Percentiles rank a stretch among this genome's conserved stretches.
phyloP scores from a whole-genome alignment of 1,140 invertebrate species.

The Lethrus apterus region DNA sequence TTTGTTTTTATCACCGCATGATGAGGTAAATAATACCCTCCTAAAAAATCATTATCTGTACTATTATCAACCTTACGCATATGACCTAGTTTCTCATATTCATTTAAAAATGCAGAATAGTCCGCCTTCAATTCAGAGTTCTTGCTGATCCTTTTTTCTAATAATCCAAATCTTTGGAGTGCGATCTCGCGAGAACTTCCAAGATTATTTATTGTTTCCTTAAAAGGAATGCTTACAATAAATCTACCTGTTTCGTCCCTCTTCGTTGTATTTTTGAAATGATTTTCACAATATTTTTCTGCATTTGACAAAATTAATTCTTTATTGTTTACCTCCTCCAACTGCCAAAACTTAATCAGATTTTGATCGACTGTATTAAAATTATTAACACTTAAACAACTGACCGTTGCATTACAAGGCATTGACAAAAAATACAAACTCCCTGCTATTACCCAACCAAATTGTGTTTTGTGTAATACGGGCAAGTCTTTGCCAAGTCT shows the following conservation, averaged over 20 bases:
- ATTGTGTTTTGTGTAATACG: neutral
- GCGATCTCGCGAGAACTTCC: conserved; percentile 8
- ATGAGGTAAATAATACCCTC: neutral
- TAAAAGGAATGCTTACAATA: conserved; percentile 9
- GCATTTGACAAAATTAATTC: neutral
- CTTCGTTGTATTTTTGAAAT: neutral
- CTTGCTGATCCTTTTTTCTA: no score
- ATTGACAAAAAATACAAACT: no score
- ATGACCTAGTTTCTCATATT: no score
- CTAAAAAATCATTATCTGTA: no score
- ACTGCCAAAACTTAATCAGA: neutral
- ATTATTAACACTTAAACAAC: no score
- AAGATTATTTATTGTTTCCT: neutral
- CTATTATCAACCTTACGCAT: no score
- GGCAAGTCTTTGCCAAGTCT: neutral
- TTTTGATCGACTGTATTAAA: no score
- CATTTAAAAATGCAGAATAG: no score
- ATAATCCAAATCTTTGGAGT: no score
- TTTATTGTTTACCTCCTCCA: neutral
- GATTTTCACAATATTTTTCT: neutral
- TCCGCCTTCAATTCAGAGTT: no score
- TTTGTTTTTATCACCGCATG: conserved; percentile 6
- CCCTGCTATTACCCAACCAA: neutral
- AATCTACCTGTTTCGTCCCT: neutral
- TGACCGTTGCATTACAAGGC: no score